Base-by-base conservation (phyloP, 2,888 invertebrate species). In the Aplocera efformata region DNA sequence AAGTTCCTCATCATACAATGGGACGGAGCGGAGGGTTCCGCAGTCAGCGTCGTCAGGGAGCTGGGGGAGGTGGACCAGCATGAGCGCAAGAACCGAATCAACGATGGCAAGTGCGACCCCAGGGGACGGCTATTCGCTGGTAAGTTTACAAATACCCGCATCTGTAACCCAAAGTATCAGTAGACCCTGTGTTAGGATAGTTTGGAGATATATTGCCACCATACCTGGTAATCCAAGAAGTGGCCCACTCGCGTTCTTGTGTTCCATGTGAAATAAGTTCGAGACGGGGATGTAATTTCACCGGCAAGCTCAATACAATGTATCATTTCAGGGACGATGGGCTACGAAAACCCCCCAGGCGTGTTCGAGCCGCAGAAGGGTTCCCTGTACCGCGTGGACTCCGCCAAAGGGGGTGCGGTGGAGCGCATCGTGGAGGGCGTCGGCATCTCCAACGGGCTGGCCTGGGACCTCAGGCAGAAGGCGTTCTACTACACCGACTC, bases 21-120 rank as follows among this genome's bases (percentile, higher is more conserved):
- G 94, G 90, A 93, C 60, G 93, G 93, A 0, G 58, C 63, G 7
- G 88, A 90, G 0, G 78, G 88, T 5, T 83, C 78, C 35, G 69
- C 86, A 6, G 88, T 86, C 11, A 45, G 45, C 9, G 79, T 90
- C 3, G 59, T 89, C 0, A 77, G 83, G 48, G 79, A 67, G 21
- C 30, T 93, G 10, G 84, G 86, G 1, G 90, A 90, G 56, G 90
- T 93, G 1, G 92, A 91, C 60, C 68, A 74, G 7, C 89, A 90
- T 33, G 79, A 83, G 6, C 90, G 80, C 1, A 77, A 60, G 6
- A 92, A 91, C 62, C 86, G 94, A 50, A 88, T 94, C 54, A 96
- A 95, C 60, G 95, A 95, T 64, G 95, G 91, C 23, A 95, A 95
- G 79, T 92, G 92, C 32, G 95, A 95, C 74, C 91, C 92, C 1